phyloP scores from a whole-genome alignment of 1,140 invertebrate genomes.

The Drosophila repleta region DNA sequence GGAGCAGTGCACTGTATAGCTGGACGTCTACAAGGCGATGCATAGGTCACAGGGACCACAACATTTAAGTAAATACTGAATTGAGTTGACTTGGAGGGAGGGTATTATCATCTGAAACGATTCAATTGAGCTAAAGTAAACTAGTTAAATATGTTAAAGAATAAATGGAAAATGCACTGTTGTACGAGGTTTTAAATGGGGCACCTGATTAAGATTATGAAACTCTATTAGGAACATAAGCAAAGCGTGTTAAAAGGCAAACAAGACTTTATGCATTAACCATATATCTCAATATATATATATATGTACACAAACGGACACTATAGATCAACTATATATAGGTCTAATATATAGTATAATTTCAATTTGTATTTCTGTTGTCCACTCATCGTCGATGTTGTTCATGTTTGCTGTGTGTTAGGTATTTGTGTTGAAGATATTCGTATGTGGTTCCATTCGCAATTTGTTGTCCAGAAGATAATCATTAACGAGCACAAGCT shows the following conservation, averaged over 20 bases:
- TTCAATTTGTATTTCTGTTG: conserved; percentile 1
- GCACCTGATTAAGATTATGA: conserved; percentile 40
- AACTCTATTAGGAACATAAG: conserved; percentile 26
- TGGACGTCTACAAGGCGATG: conserved; percentile 37
- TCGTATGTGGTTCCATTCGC: conserved; percentile 21
- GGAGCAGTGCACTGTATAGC: conserved; percentile 41
- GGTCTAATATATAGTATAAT: conserved; percentile 1
- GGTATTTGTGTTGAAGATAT: conserved; percentile 16
- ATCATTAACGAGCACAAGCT: conserved; percentile 31
- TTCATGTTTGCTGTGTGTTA: conserved; percentile 12
- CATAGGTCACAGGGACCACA: conserved; percentile 50
- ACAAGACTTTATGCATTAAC: conserved; percentile 45
- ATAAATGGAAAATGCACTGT: conserved; percentile 46
- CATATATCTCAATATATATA: conserved; percentile 1
- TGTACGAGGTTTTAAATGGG: conserved; percentile 53
- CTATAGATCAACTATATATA: conserved; percentile 3
- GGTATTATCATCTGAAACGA: too few species aligned
- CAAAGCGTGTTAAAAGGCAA: conserved; percentile 34
- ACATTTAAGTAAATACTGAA: conserved; percentile 12
- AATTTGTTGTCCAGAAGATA: conserved; percentile 25
- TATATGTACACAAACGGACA: background rate
- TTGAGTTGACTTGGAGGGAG: background rate
- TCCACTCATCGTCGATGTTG: conserved; percentile 26
- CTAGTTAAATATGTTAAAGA: conserved; percentile 56
- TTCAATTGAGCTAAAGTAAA: too few species aligned